These are phyloP conservation scores for Latrodectus hesperus DNA, from an alignment of 2,888 invertebrate species.

Conservation along the genomic window DNA sequence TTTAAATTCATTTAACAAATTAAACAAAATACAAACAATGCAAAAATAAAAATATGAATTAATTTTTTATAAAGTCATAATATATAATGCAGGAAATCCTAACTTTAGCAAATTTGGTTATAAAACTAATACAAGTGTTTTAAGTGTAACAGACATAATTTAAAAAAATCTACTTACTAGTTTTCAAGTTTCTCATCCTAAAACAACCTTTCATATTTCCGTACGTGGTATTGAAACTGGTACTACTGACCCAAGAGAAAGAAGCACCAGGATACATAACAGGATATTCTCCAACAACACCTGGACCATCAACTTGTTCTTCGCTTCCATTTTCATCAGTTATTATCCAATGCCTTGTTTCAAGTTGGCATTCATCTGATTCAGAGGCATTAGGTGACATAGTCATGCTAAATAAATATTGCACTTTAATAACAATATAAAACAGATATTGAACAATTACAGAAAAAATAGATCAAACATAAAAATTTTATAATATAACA, in stretches of 20 bases:
- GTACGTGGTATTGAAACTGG: constrained; percentile 72
- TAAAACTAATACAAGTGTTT: not conserved
- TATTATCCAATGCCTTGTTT: constrained; percentile 73
- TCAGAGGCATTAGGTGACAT: constrained; percentile 72
- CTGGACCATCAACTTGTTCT: constrained; percentile 73
- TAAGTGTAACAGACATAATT: too few species aligned
- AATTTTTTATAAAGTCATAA: not conserved
- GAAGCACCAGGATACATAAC: constrained; percentile 73
- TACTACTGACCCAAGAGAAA: constrained; percentile 73
- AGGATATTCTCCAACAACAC: constrained; percentile 74
- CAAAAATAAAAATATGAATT: too few species aligned
- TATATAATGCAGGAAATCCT: not conserved
- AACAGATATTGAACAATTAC: too few species aligned
- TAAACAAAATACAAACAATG: too few species aligned
- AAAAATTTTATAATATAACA: too few species aligned
- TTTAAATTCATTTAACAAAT: too few species aligned
- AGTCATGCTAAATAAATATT: constrained; percentile 71
- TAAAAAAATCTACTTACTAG: constrained; percentile 69
- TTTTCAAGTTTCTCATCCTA: constrained; percentile 72
- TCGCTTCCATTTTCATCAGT: constrained; percentile 73
- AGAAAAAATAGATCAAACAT: too few species aligned
- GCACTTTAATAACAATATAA: too few species aligned
- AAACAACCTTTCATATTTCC: constrained; percentile 73
- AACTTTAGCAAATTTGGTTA: not conserved
- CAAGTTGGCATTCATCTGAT: constrained; percentile 72